Evolutionary conservation across 2,797 vertebrate genomes (phyloP).

Genomic region (Alfaro cultratus): DNA sequence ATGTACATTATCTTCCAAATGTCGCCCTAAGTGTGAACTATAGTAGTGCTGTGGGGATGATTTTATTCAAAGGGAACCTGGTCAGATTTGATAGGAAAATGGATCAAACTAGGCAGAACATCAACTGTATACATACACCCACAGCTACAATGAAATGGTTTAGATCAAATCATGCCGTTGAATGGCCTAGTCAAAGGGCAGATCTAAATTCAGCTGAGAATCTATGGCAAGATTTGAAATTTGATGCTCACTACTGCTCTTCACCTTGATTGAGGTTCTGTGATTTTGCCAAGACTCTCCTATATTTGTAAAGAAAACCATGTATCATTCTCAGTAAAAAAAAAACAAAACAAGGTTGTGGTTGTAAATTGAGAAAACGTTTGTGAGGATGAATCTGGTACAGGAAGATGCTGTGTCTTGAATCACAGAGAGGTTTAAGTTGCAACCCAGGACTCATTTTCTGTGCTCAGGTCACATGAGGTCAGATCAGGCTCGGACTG

Average conservation of each 20-base stretch:
- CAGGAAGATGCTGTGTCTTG: slow-evolving; percentile 17
- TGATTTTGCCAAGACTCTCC: background rate
- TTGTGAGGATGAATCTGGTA: background rate
- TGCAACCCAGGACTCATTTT: slow-evolving; percentile 23
- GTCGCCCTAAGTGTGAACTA: background rate
- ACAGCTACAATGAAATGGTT: background rate
- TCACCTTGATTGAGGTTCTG: background rate
- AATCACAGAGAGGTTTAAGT: slow-evolving; percentile 23
- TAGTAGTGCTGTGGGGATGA: background rate
- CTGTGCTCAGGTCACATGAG: slow-evolving; percentile 39
- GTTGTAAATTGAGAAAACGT: background rate
- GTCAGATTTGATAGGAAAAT: background rate
- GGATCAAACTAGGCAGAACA: background rate
- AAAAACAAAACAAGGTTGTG: background rate
- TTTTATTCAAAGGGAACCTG: background rate
- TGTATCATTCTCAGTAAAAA: background rate
- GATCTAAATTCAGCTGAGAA: background rate
- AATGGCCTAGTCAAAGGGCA: background rate
- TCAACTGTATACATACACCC: background rate
- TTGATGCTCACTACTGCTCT: background rate
- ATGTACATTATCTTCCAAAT: background rate
- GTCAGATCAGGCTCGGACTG: slow-evolving; percentile 18
- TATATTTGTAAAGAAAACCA: background rate
- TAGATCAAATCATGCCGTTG: background rate
- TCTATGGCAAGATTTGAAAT: background rate